Evolutionary conservation across 2,888 invertebrate genomes (phyloP).

Genomic region (Marasmarcha lunaedactyla): DNA sequence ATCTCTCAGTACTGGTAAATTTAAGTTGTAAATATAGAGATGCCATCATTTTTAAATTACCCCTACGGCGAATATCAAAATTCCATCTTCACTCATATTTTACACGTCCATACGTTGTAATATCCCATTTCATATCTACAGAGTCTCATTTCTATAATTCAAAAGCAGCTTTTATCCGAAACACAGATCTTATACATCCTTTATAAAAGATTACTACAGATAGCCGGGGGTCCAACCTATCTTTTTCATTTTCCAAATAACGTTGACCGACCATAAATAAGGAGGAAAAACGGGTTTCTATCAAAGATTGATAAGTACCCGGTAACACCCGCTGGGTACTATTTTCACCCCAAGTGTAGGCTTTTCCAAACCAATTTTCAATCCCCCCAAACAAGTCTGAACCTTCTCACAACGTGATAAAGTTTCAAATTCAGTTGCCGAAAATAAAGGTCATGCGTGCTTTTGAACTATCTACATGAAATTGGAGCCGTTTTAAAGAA

Average conservation of each 20-base stretch:
- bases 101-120: too few relatives aligned
- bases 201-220: constrained; percentile 2
- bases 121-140: too few relatives aligned
- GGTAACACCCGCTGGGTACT: constrained; percentile 49
- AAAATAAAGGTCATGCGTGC: constrained; percentile 37
- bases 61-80: too few relatives aligned
- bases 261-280: constrained; percentile 58
- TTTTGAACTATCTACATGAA: constrained; percentile 42
- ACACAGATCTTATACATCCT: background rate
- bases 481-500: constrained; percentile 58
- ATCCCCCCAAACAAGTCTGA: constrained; percentile 14
- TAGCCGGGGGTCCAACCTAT: constrained; percentile 24
- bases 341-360: constrained; percentile 34
- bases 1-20: too few relatives aligned
- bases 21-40: too few relatives aligned
- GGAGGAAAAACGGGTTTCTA: constrained; percentile 41
- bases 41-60: too few relatives aligned
- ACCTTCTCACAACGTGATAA: constrained; percentile 14
- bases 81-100: too few relatives aligned
- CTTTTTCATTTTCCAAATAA: constrained; percentile 49
- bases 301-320: constrained; percentile 56
- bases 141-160: too few relatives aligned
- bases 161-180: too few relatives aligned
- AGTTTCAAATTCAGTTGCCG: constrained; percentile 10
- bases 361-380: constrained; percentile 32